Percentiles rank a stretch among this genome's conserved stretches.
Evolutionary conservation across 2,797 vertebrate genomes (phyloP).

Genomic region (Epinephelus coioides): DNA sequence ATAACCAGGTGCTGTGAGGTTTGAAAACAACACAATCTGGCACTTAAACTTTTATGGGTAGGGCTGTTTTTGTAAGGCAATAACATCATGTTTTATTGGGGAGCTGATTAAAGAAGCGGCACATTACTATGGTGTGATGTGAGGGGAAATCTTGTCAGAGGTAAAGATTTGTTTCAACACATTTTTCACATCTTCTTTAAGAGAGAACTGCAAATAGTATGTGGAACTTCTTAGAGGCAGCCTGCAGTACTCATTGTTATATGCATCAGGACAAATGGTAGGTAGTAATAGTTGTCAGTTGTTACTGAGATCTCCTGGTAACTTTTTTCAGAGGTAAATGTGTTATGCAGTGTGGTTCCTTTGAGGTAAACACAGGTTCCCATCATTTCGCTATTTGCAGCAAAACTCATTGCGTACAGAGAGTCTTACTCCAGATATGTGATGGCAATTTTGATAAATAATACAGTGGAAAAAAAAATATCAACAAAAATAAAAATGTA

Average conservation of each 20-base stretch:
- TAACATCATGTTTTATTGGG: not conserved
- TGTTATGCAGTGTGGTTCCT: not conserved
- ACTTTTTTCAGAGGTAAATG: not conserved
- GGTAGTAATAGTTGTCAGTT: not conserved
- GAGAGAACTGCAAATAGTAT: not conserved
- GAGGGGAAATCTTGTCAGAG: not conserved
- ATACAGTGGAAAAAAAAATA: not conserved
- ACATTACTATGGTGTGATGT: not conserved
- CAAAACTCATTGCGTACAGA: not conserved
- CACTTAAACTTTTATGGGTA: conserved; percentile 2
- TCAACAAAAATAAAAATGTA: not conserved
- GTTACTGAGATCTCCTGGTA: not conserved
- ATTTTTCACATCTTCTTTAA: not conserved
- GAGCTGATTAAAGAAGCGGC: conserved; percentile 17
- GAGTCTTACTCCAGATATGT: not conserved
- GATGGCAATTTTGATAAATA: not conserved
- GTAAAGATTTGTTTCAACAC: conserved; percentile 1
- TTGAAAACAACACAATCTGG: not conserved
- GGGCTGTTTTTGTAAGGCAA: not conserved
- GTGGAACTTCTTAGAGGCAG: not conserved
- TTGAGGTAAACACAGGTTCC: not conserved
- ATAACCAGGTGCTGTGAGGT: not conserved
- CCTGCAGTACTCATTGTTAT: not conserved
- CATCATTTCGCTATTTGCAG: not conserved
- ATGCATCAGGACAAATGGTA: not conserved